Base-by-base conservation (phyloP, 2,113 vertebrate genomes). In the Capricornis sumatraensis region DNA sequence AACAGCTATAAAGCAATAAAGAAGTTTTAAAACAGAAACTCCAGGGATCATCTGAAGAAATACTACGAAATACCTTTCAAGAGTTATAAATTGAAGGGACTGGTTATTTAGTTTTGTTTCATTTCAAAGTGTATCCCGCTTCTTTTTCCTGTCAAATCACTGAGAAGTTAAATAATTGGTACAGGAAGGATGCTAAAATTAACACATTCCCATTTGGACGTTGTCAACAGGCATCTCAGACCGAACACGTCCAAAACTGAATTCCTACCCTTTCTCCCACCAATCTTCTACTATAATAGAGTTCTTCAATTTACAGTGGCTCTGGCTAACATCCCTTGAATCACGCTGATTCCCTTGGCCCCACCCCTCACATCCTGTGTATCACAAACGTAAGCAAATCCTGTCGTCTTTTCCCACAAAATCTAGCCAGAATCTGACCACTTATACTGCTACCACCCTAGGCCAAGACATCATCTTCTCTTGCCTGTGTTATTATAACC, bases 21-120 rank as follows among this genome's bases (percentile, higher is more conserved):
- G 36, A 55, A 89, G 82, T 86, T 88, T 88, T 62, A 88, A 94
- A 88, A 85, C 17, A 81, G 43, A 57, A 87, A 86, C 40, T 85
- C 40, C 6, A 89, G 36, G 53, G n/a, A 95, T 21, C 78, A 89
- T 83, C 2, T 58, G 47, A 83, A 94, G 60, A 33, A 76, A 43
- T 64, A 57, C 15, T 76, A 83, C 5, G 43, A 78, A 4, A 23
- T 7, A 89, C 7, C 7, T 58, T 71, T 57, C 2, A 94, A 90
- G n/a, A 62, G n/a, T 89, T 57, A 74, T 33, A 82, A 60, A 76
- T 12, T 58, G 23, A 94, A 64, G 15, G 50, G 11, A 85, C 21
- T 82, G 40, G n/a, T 81, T 94, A 60, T 87, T 93, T 82, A 81
- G 60, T 74, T 88, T 33, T 53, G 4, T 62, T 97, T 78, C 64